Evolutionary conservation across 2,888 invertebrate species (phyloP).

Genomic region (Thysanoteuthis rhombus): DNA sequence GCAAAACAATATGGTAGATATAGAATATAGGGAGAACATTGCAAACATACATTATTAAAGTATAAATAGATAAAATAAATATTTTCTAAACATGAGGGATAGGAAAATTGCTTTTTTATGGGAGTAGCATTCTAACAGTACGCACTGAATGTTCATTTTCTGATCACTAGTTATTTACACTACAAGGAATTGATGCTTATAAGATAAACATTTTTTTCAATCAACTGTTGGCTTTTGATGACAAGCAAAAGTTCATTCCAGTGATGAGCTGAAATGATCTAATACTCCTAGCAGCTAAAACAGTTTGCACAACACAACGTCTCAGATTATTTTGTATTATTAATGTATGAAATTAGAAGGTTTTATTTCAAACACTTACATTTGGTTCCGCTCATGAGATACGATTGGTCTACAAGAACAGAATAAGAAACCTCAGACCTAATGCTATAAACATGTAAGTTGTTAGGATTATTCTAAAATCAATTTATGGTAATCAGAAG

Average conservation of each 20-base stretch:
- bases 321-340: neutral
- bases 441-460: neutral
- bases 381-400: conserved; percentile 29
- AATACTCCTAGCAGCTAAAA: conserved; percentile 14
- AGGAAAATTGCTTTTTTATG: neutral
- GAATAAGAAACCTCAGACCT: conserved; percentile 29
- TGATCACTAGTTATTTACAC: no score
- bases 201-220: conserved; percentile 1
- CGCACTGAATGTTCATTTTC: neutral
- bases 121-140: neutral
- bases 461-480: neutral
- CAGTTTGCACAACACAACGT: conserved; percentile 21
- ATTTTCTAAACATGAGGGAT: neutral
- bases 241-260: conserved; percentile 12
- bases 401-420: conserved; percentile 29
- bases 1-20: neutral
- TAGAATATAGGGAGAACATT: neutral
- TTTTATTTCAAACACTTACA: conserved; percentile 24
- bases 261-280: neutral
- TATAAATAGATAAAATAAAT: neutral
- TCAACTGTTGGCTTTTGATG: neutral
- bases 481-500: neutral
- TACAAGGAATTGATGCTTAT: neutral
- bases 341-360: conserved; percentile 19
- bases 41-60: neutral